Evolutionary conservation across 1,140 invertebrate genomes (phyloP).

Genomic region (Maconellicoccus hirsutus): DNA sequence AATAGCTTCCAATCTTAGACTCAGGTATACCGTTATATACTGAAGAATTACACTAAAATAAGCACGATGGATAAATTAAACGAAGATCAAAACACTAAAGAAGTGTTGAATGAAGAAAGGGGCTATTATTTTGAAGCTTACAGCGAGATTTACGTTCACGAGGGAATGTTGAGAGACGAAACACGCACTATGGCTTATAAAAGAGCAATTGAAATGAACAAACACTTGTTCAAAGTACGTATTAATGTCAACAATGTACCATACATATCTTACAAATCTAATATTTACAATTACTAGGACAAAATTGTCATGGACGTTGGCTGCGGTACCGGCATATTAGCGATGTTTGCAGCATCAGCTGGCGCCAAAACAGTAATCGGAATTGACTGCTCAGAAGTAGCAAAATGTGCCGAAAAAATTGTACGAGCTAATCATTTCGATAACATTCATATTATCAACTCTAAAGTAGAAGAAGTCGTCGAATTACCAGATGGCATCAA

Average conservation of each 20-base stretch:
- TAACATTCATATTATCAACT: constrained; percentile 64
- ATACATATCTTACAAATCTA: too few species aligned
- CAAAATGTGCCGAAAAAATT: constrained; percentile 74
- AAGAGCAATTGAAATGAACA: not conserved
- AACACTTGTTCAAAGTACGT: not conserved
- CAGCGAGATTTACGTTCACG: not conserved
- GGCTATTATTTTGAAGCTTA: not conserved
- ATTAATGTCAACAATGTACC: not conserved
- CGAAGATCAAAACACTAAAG: not conserved
- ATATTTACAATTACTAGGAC: constrained; percentile 34
- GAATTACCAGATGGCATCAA: constrained; percentile 56
- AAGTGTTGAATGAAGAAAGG: not conserved
- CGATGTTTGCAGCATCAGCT: constrained; percentile 89
- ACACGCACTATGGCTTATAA: not conserved
- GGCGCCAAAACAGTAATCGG: constrained; percentile 87
- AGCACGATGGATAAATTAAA: not conserved
- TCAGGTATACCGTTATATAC: not conserved
- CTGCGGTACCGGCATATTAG: constrained; percentile 94
- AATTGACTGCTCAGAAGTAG: constrained; percentile 82
- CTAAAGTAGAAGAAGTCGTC: constrained; percentile 71
- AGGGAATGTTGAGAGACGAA: not conserved
- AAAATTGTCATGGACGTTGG: constrained; percentile 91
- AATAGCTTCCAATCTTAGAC: not conserved
- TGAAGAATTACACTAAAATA: too few species aligned
- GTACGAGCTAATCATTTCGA: constrained; percentile 64